Conservation (phyloP, 1,140 invertebrate genomes). For the Euwallacea similis region DNA sequence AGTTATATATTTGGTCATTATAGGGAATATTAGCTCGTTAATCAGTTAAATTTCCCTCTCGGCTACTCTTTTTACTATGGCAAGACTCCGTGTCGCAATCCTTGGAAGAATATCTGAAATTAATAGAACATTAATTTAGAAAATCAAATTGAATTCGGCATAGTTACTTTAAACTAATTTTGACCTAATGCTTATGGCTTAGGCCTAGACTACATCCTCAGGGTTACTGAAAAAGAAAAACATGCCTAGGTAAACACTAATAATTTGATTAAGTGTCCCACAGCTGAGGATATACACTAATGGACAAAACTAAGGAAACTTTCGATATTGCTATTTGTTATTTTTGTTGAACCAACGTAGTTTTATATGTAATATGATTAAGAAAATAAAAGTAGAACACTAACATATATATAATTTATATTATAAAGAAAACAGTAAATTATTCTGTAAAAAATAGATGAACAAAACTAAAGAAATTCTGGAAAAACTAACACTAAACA, state of each 20-base stretch:
- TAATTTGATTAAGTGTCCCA: no score
- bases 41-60: conserved; percentile 33
- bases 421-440: no score
- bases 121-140: conserved; percentile 11
- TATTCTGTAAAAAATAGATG: no score
- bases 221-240: conserved; percentile 38
- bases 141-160: conserved; percentile 1
- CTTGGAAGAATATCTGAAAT: conserved; percentile 40
- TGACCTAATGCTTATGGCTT: conserved; percentile 18
- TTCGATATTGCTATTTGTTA: background rate
- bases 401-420: no score
- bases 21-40: background rate
- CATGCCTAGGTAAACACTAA: background rate
- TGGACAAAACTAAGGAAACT: background rate
- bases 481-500: no score
- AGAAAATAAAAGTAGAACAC: no score
- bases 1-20: background rate
- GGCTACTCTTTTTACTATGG: conserved; percentile 42
- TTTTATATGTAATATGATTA: background rate
- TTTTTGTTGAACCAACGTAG: background rate
- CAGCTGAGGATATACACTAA: no score
- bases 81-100: conserved; percentile 41
- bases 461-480: no score
- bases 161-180: conserved; percentile 39
- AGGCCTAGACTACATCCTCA: conserved; percentile 29